Evolutionary conservation across 2,888 invertebrate genomes (phyloP).

Genomic region (Hedya salicella): DNA sequence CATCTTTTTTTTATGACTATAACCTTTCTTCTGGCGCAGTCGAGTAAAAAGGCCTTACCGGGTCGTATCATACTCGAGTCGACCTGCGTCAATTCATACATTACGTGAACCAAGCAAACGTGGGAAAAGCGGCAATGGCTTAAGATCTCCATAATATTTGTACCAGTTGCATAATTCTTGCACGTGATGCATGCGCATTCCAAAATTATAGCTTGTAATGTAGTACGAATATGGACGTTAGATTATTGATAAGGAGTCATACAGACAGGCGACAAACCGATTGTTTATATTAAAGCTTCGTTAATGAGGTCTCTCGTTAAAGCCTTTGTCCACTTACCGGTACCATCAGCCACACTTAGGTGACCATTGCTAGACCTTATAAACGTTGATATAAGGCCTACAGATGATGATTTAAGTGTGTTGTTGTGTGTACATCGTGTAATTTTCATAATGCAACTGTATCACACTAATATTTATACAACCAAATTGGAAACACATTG

Average conservation of each 20-base stretch:
- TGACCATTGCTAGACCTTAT: too few relatives aligned
- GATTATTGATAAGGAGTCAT: slow-evolving; percentile 12
- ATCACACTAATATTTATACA: too few relatives aligned
- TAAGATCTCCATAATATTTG: slow-evolving; percentile 78
- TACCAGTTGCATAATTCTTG: slow-evolving; percentile 67
- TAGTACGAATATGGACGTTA: slow-evolving; percentile 9
- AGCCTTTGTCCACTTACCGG: background rate
- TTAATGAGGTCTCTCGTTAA: background rate
- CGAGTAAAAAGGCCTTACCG: background rate
- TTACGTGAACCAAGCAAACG: slow-evolving; percentile 70
- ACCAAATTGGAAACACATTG: too few relatives aligned
- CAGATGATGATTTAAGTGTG: too few relatives aligned
- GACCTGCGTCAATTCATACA: slow-evolving; percentile 66
- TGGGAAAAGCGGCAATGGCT: slow-evolving; percentile 71
- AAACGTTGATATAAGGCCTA: too few relatives aligned
- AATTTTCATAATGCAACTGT: too few relatives aligned
- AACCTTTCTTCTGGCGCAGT: too few relatives aligned
- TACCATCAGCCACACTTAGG: too few relatives aligned
- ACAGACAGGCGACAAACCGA: background rate
- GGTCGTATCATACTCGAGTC: slow-evolving; percentile 39
- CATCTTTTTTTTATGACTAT: too few relatives aligned
- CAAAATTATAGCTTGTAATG: slow-evolving; percentile 46
- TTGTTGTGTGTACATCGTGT: too few relatives aligned
- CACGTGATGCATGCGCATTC: slow-evolving; percentile 47
- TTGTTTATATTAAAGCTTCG: background rate